phyloP scores from a whole-genome alignment of 2,797 vertebrate species.

The Gymnothorax reevesii region DNA sequence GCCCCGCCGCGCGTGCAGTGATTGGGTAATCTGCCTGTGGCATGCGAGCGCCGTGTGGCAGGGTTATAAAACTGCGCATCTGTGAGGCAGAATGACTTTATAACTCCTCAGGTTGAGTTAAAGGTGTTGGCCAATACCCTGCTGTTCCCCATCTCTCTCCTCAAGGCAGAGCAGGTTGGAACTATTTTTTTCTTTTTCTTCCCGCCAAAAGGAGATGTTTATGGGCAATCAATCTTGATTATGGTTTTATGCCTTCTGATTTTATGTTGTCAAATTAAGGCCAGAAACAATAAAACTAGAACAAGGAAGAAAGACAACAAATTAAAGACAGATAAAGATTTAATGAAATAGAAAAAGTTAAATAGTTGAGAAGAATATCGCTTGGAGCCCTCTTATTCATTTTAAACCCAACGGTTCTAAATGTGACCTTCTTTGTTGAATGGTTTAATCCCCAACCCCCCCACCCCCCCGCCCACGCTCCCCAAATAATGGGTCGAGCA shows the following conservation, averaged over 20 bases:
- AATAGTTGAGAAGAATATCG: neutral
- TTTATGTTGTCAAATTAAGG: neutral
- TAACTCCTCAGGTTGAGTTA: neutral
- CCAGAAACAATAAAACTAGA: neutral
- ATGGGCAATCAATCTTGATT: neutral
- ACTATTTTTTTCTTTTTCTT: neutral
- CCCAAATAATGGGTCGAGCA: neutral
- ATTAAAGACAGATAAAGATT: neutral
- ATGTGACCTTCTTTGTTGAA: neutral
- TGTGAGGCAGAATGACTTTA: neutral
- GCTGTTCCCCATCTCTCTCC: neutral
- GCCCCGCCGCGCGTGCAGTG: neutral
- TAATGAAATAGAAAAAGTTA: neutral
- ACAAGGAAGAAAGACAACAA: neutral
- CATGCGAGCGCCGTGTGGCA: conserved; percentile 2
- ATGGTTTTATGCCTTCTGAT: neutral
- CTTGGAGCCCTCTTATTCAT: neutral
- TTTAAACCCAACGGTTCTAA: neutral
- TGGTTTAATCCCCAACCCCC: neutral
- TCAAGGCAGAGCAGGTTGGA: neutral
- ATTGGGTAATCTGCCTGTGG: conserved; percentile 11
- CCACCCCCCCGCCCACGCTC: neutral
- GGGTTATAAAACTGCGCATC: neutral
- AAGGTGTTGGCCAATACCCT: conserved; percentile 6
- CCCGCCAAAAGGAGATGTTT: neutral